Conservation (phyloP, 2,888 invertebrate genomes). For the Andricus quercusramuli region DNA sequence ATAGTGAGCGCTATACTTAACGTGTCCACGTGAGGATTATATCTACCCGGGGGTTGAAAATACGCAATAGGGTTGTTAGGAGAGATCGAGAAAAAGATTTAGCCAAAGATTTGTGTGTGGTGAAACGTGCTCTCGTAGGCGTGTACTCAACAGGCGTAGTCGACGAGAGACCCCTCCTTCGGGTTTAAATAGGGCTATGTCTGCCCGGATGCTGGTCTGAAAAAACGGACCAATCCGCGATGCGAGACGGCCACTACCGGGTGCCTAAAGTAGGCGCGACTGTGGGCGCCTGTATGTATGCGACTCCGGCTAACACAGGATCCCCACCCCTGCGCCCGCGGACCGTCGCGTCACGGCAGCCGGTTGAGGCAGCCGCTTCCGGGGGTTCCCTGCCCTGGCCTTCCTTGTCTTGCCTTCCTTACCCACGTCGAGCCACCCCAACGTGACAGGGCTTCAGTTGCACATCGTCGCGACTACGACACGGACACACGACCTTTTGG, state of each 20-base stretch:
- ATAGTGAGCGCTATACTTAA: no score
- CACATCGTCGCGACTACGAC: constrained; percentile 76
- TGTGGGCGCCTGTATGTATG: constrained; percentile 47
- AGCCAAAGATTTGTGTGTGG: constrained; percentile 53
- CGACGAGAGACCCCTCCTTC: constrained; percentile 69
- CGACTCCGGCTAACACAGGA: constrained; percentile 43
- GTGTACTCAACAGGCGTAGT: constrained; percentile 71
- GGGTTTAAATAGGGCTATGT: constrained; percentile 77
- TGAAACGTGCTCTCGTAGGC: constrained; percentile 71
- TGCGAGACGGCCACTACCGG: constrained; percentile 77
- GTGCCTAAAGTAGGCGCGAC: constrained; percentile 62
- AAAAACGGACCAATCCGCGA: constrained; percentile 78
- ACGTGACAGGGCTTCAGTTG: constrained; percentile 73
- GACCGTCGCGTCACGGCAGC: constrained; percentile 47
- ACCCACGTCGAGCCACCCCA: constrained; percentile 69
- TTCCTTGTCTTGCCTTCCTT: constrained; percentile 53
- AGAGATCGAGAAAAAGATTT: not conserved
- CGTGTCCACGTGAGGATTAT: not conserved
- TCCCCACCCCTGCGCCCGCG: constrained; percentile 50
- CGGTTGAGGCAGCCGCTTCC: constrained; percentile 51
- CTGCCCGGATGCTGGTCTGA: constrained; percentile 72
- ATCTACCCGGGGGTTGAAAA: not conserved
- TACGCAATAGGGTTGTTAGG: not conserved
- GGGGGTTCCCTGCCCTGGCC: constrained; percentile 54
- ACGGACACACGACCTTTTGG: constrained; percentile 65